Percentiles rank a stretch among this genome's conserved stretches.
Conservation (phyloP, 2,888 invertebrate species). For the Mesorhabditis spiculigera region DNA sequence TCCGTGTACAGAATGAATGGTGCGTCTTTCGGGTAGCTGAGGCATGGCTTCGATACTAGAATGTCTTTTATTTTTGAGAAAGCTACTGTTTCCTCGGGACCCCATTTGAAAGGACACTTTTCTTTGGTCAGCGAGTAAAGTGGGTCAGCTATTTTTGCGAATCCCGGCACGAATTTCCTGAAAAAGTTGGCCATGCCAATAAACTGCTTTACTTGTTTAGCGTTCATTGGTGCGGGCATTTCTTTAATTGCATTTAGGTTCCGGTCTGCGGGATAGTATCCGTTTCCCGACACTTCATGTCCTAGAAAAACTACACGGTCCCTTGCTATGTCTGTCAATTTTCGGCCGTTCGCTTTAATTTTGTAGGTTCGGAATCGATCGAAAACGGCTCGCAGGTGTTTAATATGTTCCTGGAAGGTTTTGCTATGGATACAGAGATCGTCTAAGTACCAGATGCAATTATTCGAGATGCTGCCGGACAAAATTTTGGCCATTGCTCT, state of each 20-base stretch:
- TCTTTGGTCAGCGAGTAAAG: conserved; percentile 11
- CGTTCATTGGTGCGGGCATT: conserved; percentile 21
- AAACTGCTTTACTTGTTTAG: conserved; percentile 24
- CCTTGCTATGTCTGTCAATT: conserved; percentile 17
- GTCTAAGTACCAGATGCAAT: conserved; percentile 23
- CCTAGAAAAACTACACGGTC: conserved; percentile 19
- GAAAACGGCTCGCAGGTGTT: conserved; percentile 13
- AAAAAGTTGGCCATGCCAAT: conserved; percentile 30
- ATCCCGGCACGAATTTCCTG: conserved; percentile 15
- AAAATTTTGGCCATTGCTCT: conserved; percentile 16
- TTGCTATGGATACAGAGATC: conserved; percentile 19
- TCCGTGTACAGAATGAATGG: conserved; percentile 34
- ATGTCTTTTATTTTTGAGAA: conserved; percentile 6
- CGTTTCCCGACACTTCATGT: conserved; percentile 15
- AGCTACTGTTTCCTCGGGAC: conserved; percentile 9
- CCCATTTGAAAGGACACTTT: conserved; percentile 14
- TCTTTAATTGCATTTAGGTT: conserved; percentile 20
- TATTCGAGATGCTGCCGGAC: conserved; percentile 12
- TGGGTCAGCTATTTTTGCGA: conserved; percentile 14
- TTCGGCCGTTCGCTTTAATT: conserved; percentile 23
- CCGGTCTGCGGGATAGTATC: conserved; percentile 15
- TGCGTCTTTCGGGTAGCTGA: conserved; percentile 16
- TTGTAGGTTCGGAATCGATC: conserved; percentile 18
- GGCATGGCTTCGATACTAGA: conserved; percentile 10
- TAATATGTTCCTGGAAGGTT: conserved; percentile 16